These are phyloP conservation scores for Seira sanloemensis DNA, from an alignment of 2,888 invertebrate genomes.

Conservation along the genomic window DNA sequence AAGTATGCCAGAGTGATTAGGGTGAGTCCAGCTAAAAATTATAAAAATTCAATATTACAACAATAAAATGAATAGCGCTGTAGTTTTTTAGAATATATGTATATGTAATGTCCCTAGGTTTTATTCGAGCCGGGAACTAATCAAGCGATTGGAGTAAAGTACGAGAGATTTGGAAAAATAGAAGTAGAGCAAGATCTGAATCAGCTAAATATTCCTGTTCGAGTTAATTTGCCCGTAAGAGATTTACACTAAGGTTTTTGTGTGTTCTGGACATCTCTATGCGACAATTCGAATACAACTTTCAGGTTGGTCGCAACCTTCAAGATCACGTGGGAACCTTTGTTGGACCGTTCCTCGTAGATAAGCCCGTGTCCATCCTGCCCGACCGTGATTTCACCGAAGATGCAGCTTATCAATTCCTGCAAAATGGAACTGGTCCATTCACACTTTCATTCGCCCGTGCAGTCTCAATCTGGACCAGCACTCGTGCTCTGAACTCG, in stretches of 20 bases:
- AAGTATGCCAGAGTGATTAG: constrained; percentile 52
- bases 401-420: constrained; percentile 58
- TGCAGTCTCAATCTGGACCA: constrained; percentile 59
- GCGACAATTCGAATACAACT: neutral
- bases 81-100: too few species aligned
- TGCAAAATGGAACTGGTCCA: constrained; percentile 71
- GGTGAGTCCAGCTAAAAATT: constrained; percentile 4
- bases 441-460: constrained; percentile 66
- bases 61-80: too few species aligned
- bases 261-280: neutral
- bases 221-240: constrained; percentile 63
- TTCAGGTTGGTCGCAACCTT: constrained; percentile 59
- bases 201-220: constrained; percentile 53
- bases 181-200: constrained; percentile 37
- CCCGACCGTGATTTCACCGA: constrained; percentile 64
- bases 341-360: constrained; percentile 69
- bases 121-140: constrained; percentile 32
- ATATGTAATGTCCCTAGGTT: constrained; percentile 7
- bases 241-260: too few species aligned
- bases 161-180: constrained; percentile 51
- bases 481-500: constrained; percentile 49
- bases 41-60: too few species aligned
- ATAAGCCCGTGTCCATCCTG: constrained; percentile 66
- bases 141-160: constrained; percentile 49
- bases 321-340: constrained; percentile 29